A percentile compares a stretch with the other conserved stretches of the same genome.
These are phyloP conservation scores for Virgularia gustaviana DNA, from an alignment of 92 coral and sea anemone species.

Conservation along the genomic window DNA sequence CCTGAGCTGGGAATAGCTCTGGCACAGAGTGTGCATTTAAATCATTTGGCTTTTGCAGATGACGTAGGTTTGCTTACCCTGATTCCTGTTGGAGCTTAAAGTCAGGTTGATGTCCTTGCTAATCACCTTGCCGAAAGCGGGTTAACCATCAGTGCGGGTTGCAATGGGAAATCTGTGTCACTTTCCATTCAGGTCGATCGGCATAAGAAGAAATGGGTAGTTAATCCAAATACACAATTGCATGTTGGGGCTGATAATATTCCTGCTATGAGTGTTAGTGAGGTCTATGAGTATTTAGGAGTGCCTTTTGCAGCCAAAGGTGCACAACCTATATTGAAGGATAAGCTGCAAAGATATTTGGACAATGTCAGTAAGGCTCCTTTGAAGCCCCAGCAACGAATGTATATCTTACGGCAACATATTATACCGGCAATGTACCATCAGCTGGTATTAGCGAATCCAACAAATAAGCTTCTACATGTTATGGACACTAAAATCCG, in stretches of 20 bases:
- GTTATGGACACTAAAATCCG: slow-evolving; percentile 14
- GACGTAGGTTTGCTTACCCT: slow-evolving; percentile 1
- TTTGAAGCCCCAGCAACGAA: slow-evolving; percentile 43
- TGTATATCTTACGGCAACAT: background rate
- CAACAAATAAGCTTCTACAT: background rate
- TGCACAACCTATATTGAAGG: background rate
- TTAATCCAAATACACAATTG: slow-evolving; percentile 3
- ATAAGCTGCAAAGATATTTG: background rate
- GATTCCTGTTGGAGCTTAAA: background rate
- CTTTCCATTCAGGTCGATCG: slow-evolving; percentile 16
- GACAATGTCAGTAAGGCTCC: slow-evolving; percentile 28
- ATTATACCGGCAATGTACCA: slow-evolving; percentile 28
- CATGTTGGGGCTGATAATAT: background rate
- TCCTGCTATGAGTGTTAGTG: background rate
- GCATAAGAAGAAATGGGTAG: slow-evolving; percentile 31
- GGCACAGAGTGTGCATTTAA: background rate
- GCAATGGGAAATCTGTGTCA: slow-evolving; percentile 28
- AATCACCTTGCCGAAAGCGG: too few species aligned
- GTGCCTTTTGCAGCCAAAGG: slow-evolving; percentile 6
- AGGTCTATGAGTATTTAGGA: slow-evolving; percentile 17
- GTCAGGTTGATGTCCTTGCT: background rate
- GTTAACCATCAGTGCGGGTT: slow-evolving; percentile 28
- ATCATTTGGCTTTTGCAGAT: slow-evolving; percentile 26
- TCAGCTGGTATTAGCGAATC: background rate
- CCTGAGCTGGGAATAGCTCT: background rate